phyloP scores from a whole-genome alignment of 2,797 vertebrate genomes.

The Enteromius mattozi region DNA sequence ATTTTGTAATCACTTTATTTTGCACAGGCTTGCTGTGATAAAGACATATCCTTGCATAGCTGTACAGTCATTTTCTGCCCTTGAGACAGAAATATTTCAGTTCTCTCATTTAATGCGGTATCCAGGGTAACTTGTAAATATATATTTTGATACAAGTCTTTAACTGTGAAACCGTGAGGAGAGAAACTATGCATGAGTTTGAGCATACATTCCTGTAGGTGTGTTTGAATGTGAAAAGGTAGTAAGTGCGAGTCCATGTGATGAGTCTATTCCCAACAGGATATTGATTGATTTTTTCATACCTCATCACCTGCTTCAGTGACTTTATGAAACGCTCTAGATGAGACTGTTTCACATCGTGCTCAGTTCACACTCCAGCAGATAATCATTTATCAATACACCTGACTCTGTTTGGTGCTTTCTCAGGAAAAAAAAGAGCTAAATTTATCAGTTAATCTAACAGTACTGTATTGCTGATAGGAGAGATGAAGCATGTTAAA shows the following conservation, averaged over 20 bases:
- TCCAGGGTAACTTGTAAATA: constrained; percentile 15
- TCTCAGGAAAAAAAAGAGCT: not conserved
- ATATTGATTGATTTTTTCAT: constrained; percentile 44
- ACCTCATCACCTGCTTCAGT: constrained; percentile 30
- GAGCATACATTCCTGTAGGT: constrained; percentile 13
- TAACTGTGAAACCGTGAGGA: not conserved
- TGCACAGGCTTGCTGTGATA: not conserved
- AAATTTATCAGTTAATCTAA: constrained; percentile 4
- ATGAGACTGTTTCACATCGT: constrained; percentile 33
- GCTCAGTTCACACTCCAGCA: constrained; percentile 37
- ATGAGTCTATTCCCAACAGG: not conserved
- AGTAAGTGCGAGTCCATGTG: not conserved
- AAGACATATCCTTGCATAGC: constrained; percentile 22
- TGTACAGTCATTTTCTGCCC: not conserved
- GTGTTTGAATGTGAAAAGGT: not conserved
- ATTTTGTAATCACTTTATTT: constrained; percentile 3
- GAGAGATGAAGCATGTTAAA: constrained; percentile 27
- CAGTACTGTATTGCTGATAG: constrained; percentile 12
- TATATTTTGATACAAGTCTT: not conserved
- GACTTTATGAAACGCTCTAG: constrained; percentile 23
- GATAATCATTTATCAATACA: constrained; percentile 46
- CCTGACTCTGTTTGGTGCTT: constrained; percentile 22
- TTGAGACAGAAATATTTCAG: not conserved
- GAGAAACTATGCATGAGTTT: not conserved
- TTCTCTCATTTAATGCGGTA: not conserved